Conservation (phyloP, 2,113 vertebrate species). For the Micronycteris hirsuta region DNA sequence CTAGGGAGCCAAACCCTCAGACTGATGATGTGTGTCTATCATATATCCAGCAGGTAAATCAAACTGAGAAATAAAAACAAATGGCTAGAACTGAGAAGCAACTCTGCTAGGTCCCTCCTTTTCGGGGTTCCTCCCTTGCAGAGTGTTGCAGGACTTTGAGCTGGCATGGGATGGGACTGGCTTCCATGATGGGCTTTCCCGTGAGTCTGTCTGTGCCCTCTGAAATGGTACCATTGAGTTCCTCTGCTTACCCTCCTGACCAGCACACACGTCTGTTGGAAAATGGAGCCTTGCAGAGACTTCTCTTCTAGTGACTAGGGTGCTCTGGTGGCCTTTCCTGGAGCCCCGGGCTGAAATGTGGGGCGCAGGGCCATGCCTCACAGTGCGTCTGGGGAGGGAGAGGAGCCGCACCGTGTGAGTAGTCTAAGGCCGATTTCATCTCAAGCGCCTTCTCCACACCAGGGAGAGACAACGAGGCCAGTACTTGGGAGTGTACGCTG, state of each 20-base stretch:
- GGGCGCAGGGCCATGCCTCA: neutral
- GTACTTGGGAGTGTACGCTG: neutral
- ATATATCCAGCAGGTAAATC: neutral
- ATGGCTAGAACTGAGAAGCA: neutral
- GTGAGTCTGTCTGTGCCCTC: neutral
- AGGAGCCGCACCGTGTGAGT: neutral
- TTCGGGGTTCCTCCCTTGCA: neutral
- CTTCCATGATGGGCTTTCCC: neutral
- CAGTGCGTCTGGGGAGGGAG: neutral
- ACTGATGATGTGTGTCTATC: neutral
- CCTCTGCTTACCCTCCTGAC: neutral
- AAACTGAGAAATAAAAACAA: neutral
- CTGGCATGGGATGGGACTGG: neutral
- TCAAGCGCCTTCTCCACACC: neutral
- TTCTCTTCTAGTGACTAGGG: neutral
- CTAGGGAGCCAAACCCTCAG: neutral
- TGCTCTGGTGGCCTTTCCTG: neutral
- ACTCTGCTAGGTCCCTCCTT: neutral
- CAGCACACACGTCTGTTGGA: neutral
- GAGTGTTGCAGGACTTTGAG: rapidly evolving
- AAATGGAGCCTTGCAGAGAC: neutral
- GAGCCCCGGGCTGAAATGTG: neutral
- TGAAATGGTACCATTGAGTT: neutral
- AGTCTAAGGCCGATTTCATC: neutral
- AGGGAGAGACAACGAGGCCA: neutral